Base-by-base conservation (phyloP, 2,113 vertebrate species). In the Orthonyx spaldingii region DNA sequence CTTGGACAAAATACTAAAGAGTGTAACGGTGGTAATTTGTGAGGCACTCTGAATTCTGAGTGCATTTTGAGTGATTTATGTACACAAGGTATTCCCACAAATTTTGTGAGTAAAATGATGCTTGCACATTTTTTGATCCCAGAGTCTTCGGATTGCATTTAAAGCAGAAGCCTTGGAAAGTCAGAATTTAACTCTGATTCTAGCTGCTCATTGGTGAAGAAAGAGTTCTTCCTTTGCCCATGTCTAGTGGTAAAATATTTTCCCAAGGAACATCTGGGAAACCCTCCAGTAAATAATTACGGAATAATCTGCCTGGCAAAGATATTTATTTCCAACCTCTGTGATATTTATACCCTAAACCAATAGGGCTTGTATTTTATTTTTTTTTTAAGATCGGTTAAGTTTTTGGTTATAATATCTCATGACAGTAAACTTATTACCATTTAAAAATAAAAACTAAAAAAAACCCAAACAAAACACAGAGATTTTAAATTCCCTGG, bases 31-130 rank as follows among this genome's bases (percentile, higher is more conserved):
- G 32, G 13, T 39, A 39, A 37, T 1, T 33, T 11, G 20, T 17
- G 37, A 83, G 57, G 75, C 50, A 50, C 42, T 39, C 13, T 2
- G 0, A 14, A 50, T 39, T 39, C 13, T 2, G 0, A 14, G 26
- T 17, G 14, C 19, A 4, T 92, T 85, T 89, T 39, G 41, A 63
- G 13, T 3, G 2, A 42, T 44, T 72, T 65, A 21, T 50, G 28
- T 77, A 55, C 42, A 20, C 42, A 90, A 22, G 8, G 11, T 50
- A 49, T 81, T 47, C 42, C 52, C 68, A 24, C 11, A 30, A 22
- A 11, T 83, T 41, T 46, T 72, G 26, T 33, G 47, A 55, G 27
- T 46, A 55, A 74, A 90, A 50, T 32, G 4, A 61, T 70, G 69
- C 42, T 86, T 86, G 32, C 0, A 1, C 6, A 7, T 74, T 52